phyloP scores from a whole-genome alignment of 2,888 invertebrate species.

The Eudemis profundana region DNA sequence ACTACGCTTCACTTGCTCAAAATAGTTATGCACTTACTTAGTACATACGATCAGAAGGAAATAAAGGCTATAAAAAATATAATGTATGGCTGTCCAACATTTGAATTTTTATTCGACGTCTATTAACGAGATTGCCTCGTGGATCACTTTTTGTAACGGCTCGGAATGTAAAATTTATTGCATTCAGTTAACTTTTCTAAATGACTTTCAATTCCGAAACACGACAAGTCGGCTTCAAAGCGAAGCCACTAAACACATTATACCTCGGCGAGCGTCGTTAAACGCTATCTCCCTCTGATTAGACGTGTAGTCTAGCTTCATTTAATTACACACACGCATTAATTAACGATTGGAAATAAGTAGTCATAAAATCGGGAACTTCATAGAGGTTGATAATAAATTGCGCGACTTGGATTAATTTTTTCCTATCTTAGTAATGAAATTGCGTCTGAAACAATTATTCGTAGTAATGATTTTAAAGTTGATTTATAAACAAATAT shows the following conservation, averaged over 20 bases:
- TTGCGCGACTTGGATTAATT: conserved; percentile 42
- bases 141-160: conserved; percentile 67
- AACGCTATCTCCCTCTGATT: conserved; percentile 49
- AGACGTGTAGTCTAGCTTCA: conserved; percentile 46
- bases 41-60: conserved; percentile 7
- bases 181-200: conserved; percentile 70
- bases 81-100: conserved; percentile 33
- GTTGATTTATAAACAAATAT: neutral
- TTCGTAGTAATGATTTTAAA: neutral
- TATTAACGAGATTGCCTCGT: conserved; percentile 48
- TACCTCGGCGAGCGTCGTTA: conserved; percentile 47
- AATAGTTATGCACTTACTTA: conserved; percentile 11
- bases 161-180: conserved; percentile 74
- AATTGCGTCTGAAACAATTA: neutral
- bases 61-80: conserved; percentile 21
- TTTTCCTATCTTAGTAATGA: conserved; percentile 3
- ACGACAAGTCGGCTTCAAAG: conserved; percentile 59
- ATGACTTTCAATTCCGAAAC: conserved; percentile 72
- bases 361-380: conserved; percentile 51
- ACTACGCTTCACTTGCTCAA: neutral
- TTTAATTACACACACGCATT: conserved; percentile 49
- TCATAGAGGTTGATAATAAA: conserved; percentile 50
- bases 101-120: conserved; percentile 41
- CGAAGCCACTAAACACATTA: conserved; percentile 49
- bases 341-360: conserved; percentile 52